Conservation (phyloP, 2,113 vertebrate genomes). For the Mobula birostris region DNA sequence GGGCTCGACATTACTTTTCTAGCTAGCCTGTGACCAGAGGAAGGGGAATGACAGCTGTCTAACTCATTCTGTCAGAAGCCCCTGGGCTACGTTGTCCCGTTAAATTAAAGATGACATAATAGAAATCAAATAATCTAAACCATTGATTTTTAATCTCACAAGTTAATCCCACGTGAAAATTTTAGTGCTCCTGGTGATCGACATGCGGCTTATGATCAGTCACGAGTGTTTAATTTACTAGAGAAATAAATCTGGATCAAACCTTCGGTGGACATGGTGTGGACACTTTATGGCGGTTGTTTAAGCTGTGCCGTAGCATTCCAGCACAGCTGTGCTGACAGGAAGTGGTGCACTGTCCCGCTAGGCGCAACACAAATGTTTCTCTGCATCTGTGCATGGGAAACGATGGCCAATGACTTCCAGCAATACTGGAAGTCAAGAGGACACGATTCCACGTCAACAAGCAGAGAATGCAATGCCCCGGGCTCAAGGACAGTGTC, state of each 20-base stretch:
- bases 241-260: constrained; percentile 25
- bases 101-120: constrained; percentile 32
- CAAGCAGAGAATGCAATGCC: not conserved
- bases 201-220: constrained; percentile 21
- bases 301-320: not conserved
- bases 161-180: constrained; percentile 13
- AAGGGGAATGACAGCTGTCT: not conserved
- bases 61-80: not conserved
- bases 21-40: not conserved
- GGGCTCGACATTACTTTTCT: not conserved
- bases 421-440: not conserved
- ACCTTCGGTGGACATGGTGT: constrained; percentile 6
- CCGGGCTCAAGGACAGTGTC: too few relatives aligned
- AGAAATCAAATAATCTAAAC: constrained; percentile 6
- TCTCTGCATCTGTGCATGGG: not conserved
- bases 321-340: constrained; percentile 2
- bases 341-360: not conserved
- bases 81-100: not conserved
- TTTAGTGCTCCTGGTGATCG: not conserved
- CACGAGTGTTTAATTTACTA: constrained; percentile 5
- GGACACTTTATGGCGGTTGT: constrained; percentile 9
- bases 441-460: not conserved
- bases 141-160: constrained; percentile 31
- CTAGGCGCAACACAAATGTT: not conserved
- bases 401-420: not conserved